phyloP scores from a whole-genome alignment of 2,888 invertebrate genomes.

The Microplitis deprimator region DNA sequence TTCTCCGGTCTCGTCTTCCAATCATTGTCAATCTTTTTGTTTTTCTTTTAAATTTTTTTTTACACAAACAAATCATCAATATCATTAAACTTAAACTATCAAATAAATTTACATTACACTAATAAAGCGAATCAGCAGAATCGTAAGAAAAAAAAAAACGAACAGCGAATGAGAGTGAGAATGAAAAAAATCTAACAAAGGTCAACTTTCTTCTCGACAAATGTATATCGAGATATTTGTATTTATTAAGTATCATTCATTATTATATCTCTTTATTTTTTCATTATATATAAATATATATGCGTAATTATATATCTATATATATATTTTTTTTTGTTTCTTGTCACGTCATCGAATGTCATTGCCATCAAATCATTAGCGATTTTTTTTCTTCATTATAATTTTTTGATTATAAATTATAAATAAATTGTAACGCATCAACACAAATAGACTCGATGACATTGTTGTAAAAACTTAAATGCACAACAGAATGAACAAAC shows the following conservation, averaged over 20 bases:
- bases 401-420: conserved; percentile 1
- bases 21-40: conserved; percentile 33
- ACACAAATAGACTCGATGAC: not conserved
- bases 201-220: not conserved
- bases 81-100: conserved; percentile 1
- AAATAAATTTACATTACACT: not conserved
- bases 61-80: conserved; percentile 5
- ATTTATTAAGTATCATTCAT: conserved; percentile 14
- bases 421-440: conserved; percentile 20
- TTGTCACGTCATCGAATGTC: conserved; percentile 9
- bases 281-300: conserved; percentile 29
- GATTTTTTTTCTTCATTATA: conserved; percentile 9
- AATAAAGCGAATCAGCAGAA: not conserved
- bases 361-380: conserved; percentile 28
- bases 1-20: conserved; percentile 46
- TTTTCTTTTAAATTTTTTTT: conserved; percentile 8
- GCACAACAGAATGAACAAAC: conserved; percentile 28
- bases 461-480: conserved; percentile 18
- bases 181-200: not conserved
- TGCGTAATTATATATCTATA: not conserved
- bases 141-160: not conserved
- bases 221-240: not conserved
- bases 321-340: conserved; percentile 8
- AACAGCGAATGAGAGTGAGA: not conserved
- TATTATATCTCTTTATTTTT: conserved; percentile 32